phyloP scores from a whole-genome alignment of 2,888 invertebrate species.

The Papilio gigon region DNA sequence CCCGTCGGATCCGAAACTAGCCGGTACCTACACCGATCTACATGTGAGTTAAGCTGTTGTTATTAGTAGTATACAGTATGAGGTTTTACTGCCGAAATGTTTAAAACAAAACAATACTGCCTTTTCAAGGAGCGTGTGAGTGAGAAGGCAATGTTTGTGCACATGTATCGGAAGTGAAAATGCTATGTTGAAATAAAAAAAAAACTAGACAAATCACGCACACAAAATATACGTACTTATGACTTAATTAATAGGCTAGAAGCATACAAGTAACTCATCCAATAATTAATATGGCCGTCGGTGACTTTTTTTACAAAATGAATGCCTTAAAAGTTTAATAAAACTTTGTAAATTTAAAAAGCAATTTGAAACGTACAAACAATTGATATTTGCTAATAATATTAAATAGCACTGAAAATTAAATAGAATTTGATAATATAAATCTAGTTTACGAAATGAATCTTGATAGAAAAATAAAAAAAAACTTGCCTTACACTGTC shows the following conservation, averaged over 20 bases:
- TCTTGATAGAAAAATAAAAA: not conserved
- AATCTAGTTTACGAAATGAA: not conserved
- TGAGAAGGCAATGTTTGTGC: too few relatives aligned
- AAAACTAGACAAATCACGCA: not conserved
- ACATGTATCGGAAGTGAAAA: too few relatives aligned
- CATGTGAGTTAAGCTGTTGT: too few relatives aligned
- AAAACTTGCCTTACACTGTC: not conserved
- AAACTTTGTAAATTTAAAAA: not conserved
- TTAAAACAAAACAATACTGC: too few relatives aligned
- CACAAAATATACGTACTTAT: conserved; percentile 1
- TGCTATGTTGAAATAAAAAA: too few relatives aligned
- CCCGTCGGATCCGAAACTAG: too few relatives aligned
- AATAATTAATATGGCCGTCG: not conserved
- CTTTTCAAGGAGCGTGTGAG: too few relatives aligned
- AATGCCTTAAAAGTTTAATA: not conserved
- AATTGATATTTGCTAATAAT: not conserved
- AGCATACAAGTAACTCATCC: not conserved
- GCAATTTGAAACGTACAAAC: conserved; percentile 9
- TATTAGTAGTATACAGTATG: too few relatives aligned
- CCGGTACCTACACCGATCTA: too few relatives aligned
- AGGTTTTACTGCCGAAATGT: too few relatives aligned
- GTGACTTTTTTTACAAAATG: not conserved
- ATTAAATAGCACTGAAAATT: not conserved
- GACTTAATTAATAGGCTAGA: not conserved
- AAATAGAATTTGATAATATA: not conserved